phyloP scores from a whole-genome alignment of 2,888 invertebrate species.

The Spisula subtruncata region DNA sequence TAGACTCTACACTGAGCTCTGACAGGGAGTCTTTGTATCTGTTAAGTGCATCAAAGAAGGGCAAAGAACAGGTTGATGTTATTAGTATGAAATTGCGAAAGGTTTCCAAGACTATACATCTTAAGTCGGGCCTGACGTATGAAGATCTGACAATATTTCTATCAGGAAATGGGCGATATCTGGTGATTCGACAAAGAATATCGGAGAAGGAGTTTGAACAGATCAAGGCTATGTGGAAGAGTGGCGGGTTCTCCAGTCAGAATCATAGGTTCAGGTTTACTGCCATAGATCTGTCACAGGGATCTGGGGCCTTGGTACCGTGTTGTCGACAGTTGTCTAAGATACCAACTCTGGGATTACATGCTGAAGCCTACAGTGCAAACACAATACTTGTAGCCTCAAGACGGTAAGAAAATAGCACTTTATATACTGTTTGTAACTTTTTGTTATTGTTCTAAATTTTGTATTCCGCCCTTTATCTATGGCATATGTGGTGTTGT shows the following conservation, averaged over 20 bases:
- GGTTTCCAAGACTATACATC: constrained; percentile 69
- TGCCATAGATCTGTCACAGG: constrained; percentile 78
- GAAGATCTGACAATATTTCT: constrained; percentile 72
- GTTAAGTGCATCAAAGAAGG: constrained; percentile 70
- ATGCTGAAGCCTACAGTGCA: constrained; percentile 72
- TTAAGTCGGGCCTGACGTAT: constrained; percentile 74
- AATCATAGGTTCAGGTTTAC: constrained; percentile 77
- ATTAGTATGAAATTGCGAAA: constrained; percentile 72
- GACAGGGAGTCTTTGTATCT: constrained; percentile 65
- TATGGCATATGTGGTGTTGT: no score
- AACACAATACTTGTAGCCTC: constrained; percentile 78
- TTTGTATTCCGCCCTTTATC: no score
- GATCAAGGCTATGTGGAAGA: constrained; percentile 77
- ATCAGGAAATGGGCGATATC: constrained; percentile 74
- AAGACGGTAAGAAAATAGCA: constrained; percentile 57
- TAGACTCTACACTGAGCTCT: constrained; percentile 69
- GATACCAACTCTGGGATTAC: constrained; percentile 80
- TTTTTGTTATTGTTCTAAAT: no score
- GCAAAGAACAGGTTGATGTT: constrained; percentile 64
- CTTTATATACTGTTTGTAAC: no score
- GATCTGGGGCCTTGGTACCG: constrained; percentile 73
- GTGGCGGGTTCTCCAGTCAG: constrained; percentile 75
- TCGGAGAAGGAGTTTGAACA: constrained; percentile 78
- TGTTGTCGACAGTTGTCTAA: constrained; percentile 80
- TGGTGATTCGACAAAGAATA: constrained; percentile 72